Evolutionary conservation across 1,140 invertebrate genomes (phyloP), one percentile per base, ranked within the genome.

Genomic region (Euura saliciscinereae): DNA sequence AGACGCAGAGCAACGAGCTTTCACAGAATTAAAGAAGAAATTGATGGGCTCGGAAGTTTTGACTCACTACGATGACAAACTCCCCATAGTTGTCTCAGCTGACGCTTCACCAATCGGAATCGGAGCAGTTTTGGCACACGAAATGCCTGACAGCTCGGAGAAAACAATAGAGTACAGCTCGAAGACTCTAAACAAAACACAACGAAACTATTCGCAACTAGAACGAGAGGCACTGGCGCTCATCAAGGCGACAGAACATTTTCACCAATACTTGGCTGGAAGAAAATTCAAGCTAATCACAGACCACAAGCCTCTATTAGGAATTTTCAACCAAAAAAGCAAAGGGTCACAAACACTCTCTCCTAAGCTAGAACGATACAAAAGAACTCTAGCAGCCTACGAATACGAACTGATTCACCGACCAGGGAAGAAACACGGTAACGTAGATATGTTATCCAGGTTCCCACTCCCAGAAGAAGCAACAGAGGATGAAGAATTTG

Each of bases 221-320:
- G 86, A 90, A 51, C 85, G 84, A 72, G 88, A 90, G 77, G 82
- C 80, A 13, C 70, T 89, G 7, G 78, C 68, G 11, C 78, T 90
- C 3, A 70, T 88, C 2, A 87, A 77, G 74, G 83, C 79, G 0
- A 77, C 85, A 3, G 78, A 85, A 74, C 72, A 86, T 45, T 88
- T 87, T 70, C 65, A 78, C 66, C 76, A 77, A 11, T 89, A 85
- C 74, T 72, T 89, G 2, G 81, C 79, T 65, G 82, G 82, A 43
- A 81, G 64, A 44, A 76, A 81, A 51, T 89, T 90, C 75, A 80
- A 28, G 5, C 77, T 89, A 2, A 70, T 82, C 28, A 88, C 87
- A 0, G 88, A 90, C 71, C 87, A 89, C 68, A 77, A 80, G 70
- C 81, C 83, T 2, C 74, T 89, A n/a, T 59, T 79, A 43, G 71